Evolutionary conservation across 2,888 invertebrate genomes (phyloP).

Genomic region (Hydropsyche betteni): DNA sequence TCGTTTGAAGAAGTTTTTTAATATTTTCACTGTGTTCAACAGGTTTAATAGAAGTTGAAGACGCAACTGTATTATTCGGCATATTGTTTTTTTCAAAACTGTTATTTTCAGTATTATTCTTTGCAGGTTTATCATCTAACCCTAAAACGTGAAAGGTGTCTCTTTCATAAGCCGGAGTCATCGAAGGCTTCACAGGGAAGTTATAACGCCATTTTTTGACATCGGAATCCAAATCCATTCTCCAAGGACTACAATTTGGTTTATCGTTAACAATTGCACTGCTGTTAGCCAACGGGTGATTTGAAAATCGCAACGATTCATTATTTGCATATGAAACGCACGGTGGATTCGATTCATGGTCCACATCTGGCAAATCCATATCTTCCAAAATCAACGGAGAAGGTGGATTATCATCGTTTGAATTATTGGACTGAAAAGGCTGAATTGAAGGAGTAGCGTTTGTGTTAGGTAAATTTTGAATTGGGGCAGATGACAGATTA

Average conservation of each 20-base stretch:
- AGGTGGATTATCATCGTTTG: too few relatives aligned
- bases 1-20: slow-evolving; percentile 60
- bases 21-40: slow-evolving; percentile 48
- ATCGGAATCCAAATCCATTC: slow-evolving; percentile 61
- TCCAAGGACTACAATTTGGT: slow-evolving; percentile 63
- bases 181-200: slow-evolving; percentile 62
- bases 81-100: not conserved
- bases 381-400: too few relatives aligned
- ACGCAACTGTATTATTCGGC: not conserved
- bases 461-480: too few relatives aligned
- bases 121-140: slow-evolving; percentile 33
- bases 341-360: not conserved
- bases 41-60: not conserved
- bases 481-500: too few relatives aligned
- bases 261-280: slow-evolving; percentile 42
- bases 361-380: not conserved
- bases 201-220: slow-evolving; percentile 64
- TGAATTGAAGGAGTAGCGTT: too few relatives aligned
- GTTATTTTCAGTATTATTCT: not conserved
- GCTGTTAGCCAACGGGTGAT: slow-evolving; percentile 43
- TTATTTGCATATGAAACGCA: not conserved
- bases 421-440: too few relatives aligned
- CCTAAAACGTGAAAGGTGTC: slow-evolving; percentile 48
- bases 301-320: slow-evolving; percentile 23
- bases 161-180: slow-evolving; percentile 65